Conservation (phyloP, 2,797 vertebrate genomes). For the Anabas testudineus region DNA sequence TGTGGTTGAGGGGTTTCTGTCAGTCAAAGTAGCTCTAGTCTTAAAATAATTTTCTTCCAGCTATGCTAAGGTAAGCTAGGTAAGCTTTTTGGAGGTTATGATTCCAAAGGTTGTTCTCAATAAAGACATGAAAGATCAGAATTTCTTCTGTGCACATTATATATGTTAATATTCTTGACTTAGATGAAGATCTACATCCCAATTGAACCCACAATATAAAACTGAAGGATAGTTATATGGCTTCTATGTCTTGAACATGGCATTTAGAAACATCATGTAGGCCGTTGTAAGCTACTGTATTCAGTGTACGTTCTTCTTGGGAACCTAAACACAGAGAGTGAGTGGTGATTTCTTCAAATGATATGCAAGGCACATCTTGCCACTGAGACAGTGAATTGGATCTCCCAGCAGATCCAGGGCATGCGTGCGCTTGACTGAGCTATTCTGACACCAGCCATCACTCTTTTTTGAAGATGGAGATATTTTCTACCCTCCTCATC, state of each 20-base stretch:
- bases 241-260: background rate
- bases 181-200: no score
- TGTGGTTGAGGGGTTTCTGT: no score
- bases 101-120: no score
- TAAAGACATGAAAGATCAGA: no score
- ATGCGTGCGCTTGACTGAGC: constrained; percentile 64
- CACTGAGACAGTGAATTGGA: constrained; percentile 58
- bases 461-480: constrained; percentile 63
- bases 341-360: constrained; percentile 37
- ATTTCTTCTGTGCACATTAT: no score
- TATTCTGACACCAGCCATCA: constrained; percentile 69
- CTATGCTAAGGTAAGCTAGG: no score
- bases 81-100: no score
- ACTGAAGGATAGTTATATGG: background rate
- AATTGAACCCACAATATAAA: background rate
- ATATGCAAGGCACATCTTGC: constrained; percentile 56
- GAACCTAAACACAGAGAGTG: constrained; percentile 13
- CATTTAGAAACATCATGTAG: background rate
- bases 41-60: no score
- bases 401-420: constrained; percentile 60
- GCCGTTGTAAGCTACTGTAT: background rate
- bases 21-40: no score
- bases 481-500: constrained; percentile 53
- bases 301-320: background rate
- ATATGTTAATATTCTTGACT: no score